Base-by-base conservation (phyloP, 2,888 invertebrate species). In the Trisateles emortualis region DNA sequence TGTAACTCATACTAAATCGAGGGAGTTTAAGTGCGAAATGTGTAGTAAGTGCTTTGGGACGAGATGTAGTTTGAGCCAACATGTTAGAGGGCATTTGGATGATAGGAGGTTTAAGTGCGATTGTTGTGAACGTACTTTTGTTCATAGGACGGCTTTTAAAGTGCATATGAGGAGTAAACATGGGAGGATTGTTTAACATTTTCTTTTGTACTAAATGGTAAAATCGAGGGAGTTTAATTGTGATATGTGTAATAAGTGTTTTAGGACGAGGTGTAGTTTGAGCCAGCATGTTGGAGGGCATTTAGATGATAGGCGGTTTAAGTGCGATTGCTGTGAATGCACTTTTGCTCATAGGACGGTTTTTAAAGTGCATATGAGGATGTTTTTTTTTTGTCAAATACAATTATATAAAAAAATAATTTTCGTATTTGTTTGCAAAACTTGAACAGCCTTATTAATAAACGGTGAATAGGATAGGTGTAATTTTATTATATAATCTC, bases 1-100 rank as follows among this genome's bases (percentile, higher is more conserved):
- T 16, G 67, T 74, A 0, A 76, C 76, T 2, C 82, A 83, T 50
- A 68, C 63, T 0, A 71, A 75, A 29, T 69, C 76, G 0, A 72
- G 68, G 22, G 60, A 72, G 13, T 77, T 72, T 6, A 66, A 64
- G 19, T 79, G 79, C 36, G 47, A 60, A 0, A 52, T 65, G 32
- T 79, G 78, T 30, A 49, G 48, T 0, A 60, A 67, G 29, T 38
- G 51, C 3, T 78, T 75, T 29, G 65, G 76, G 0, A 68, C 75
- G 3, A 53, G 64, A 1, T 65, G 66, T 33, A 64, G 68, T 42
- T 48, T 68, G 1, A 70, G 66, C 10, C 64, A 72, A 11, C 79
- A 79, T 56, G 44, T 79, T 9, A 57, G 68, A 3, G 53, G 56
- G 0, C 71, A 71, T 55, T 52, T 72, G 14, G 50, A 69, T 24